Percentiles rank a stretch among this genome's conserved stretches.
Evolutionary conservation across 2,888 invertebrate species (phyloP).

Genomic region (Atherix ibis): DNA sequence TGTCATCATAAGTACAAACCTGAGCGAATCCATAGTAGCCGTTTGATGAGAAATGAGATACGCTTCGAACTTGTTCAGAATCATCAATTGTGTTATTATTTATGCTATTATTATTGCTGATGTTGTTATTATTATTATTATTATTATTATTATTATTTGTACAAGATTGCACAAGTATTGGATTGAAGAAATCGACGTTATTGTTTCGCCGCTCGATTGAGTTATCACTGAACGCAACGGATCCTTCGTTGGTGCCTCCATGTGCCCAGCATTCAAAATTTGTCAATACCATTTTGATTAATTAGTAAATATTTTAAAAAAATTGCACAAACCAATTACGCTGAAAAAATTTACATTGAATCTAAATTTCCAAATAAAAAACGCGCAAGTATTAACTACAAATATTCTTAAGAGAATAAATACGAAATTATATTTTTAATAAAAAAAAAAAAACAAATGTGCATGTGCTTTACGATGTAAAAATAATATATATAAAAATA

Average conservation of each 20-base stretch:
- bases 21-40: slow-evolving; percentile 25
- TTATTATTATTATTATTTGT: neutral
- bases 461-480: no score
- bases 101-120: no score
- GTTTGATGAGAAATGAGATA: slow-evolving; percentile 23
- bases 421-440: no score
- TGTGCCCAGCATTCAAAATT: slow-evolving; percentile 29
- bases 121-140: no score
- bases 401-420: no score
- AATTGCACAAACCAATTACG: neutral
- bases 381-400: no score
- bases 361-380: no score
- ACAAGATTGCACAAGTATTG: slow-evolving; percentile 14
- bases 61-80: slow-evolving; percentile 2
- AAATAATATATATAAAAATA: no score
- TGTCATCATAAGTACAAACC: slow-evolving; percentile 1
- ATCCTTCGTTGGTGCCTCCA: slow-evolving; percentile 14
- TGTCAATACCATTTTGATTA: slow-evolving; percentile 24
- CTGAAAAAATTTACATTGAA: no score
- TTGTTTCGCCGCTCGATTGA: slow-evolving; percentile 4
- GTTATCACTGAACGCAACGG: neutral
- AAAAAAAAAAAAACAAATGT: no score
- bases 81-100: neutral
- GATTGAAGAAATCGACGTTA: slow-evolving; percentile 21
- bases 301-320: neutral